These are phyloP conservation scores for Halocaridina rubra DNA, from an alignment of 2,888 invertebrate species.

Conservation along the genomic window DNA sequence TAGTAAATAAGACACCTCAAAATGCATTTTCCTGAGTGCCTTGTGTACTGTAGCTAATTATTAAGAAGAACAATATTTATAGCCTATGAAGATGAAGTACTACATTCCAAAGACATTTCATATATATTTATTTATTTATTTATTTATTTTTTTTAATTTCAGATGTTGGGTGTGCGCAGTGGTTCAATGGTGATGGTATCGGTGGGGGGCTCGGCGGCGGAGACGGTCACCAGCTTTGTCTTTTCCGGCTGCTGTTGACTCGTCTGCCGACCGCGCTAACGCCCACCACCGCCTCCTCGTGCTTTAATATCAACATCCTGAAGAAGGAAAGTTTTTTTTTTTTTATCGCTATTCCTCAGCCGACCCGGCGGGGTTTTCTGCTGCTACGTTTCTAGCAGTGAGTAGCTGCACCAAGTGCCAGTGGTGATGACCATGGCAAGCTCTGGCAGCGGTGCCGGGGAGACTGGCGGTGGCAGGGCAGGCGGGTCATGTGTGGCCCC, in stretches of 20 bases:
- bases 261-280: neutral
- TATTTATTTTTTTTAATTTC: neutral
- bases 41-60: no score
- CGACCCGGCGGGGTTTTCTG: neutral
- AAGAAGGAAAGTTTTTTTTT: neutral
- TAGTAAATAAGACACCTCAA: no score
- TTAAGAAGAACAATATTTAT: neutral
- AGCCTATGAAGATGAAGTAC: no score
- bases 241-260: neutral
- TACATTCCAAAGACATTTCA: no score
- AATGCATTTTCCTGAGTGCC: no score
- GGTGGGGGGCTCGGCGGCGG: neutral
- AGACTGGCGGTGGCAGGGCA: constrained; percentile 24
- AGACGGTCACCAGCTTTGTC: neutral
- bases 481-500: constrained; percentile 22
- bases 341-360: neutral
- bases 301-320: neutral
- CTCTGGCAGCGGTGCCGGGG: constrained; percentile 33
- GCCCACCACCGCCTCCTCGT: neutral
- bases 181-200: neutral
- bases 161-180: neutral
- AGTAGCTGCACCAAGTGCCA: neutral
- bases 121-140: no score
- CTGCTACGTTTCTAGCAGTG: neutral
- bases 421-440: constrained; percentile 57